Percentiles rank a stretch among this genome's conserved stretches.
phyloP scores from a whole-genome alignment of 1,140 invertebrate species.

The Pteromalus puparum region DNA sequence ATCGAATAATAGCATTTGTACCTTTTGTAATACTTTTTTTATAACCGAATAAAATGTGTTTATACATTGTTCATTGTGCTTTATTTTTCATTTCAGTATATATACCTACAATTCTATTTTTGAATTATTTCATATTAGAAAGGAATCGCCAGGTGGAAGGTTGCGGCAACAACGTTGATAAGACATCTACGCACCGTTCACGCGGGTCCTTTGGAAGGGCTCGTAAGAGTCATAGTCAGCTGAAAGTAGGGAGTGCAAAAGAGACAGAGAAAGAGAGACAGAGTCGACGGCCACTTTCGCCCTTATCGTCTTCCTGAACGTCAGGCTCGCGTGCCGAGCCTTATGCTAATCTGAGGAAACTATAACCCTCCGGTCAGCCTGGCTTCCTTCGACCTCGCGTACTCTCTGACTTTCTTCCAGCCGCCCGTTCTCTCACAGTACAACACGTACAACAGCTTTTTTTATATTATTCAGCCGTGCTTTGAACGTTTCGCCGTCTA shows the following conservation, averaged over 20 bases:
- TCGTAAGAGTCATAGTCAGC: not conserved
- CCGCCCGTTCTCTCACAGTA: not conserved
- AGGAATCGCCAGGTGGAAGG: not conserved
- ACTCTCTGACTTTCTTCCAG: constrained; percentile 13
- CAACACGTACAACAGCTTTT: not conserved
- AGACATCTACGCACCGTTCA: constrained; percentile 8
- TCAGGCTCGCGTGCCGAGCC: constrained; percentile 69
- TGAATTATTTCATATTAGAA: too few relatives aligned
- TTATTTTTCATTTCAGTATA: not conserved
- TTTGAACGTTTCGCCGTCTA: not conserved
- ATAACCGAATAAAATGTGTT: constrained; percentile 38
- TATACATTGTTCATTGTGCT: constrained; percentile 25
- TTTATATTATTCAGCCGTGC: not conserved
- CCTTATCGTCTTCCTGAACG: constrained; percentile 73
- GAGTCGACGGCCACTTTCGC: constrained; percentile 47
- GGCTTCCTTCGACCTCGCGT: constrained; percentile 53
- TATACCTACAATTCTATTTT: too few relatives aligned
- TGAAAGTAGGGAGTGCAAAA: constrained; percentile 1
- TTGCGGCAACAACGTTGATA: not conserved
- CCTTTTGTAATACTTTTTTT: constrained; percentile 46
- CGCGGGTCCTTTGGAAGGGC: not conserved
- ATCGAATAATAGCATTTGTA: constrained; percentile 40
- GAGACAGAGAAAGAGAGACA: constrained; percentile 11
- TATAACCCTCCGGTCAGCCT: constrained; percentile 59
- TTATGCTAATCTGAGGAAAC: constrained; percentile 72